Base-by-base conservation (phyloP, 1,140 invertebrate genomes). In the Oppia nitens region DNA sequence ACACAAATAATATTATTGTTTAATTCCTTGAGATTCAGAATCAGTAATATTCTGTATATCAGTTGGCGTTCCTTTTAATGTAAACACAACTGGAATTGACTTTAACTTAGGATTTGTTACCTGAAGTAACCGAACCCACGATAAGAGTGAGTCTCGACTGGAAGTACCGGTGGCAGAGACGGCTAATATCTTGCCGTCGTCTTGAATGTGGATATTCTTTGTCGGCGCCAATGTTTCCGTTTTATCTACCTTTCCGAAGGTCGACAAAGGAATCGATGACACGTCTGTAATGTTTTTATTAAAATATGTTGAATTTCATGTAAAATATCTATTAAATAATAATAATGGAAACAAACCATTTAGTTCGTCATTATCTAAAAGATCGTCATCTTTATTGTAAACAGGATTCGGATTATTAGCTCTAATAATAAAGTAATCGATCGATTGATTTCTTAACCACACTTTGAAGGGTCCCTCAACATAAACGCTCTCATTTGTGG, bases 71-170 rank as follows among this genome's bases (percentile, higher is more conserved):
- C 32, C 32, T 40, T 17, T 40, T 40, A 40, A 17, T 9, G 32
- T 40, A 17, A 40, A 40, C 6, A 92, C 73, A 40, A 93, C 76
- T n/a, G 86, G 83, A 64, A 87, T 78, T 61, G 78, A 71, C 58
- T 76, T 74, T 53, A 98, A 69, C 23, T 73, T 68, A 0, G 87
- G 82, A 74, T 93, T 91, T 1, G 75, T 77, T 59, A 77, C 77
- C 71, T 94, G 82, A 49, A 98, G 70, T 67, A 85, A 79, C 59
- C 88, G 77, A 66, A 97, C 83, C 93, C 93, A 98, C 0, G 87
- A 90, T 21, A 93, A 69, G 1, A 96, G 70, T 0, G 90, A 93
- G 73, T 94, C 87, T 74, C 86, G 62, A 48, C 64, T 66, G 11
- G 65, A 65, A 47, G 85, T 85, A 59, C 91, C 88, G 59, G 89